Evolutionary conservation across 2,888 invertebrate genomes (phyloP), one percentile per base, ranked within the genome.

Genomic region (Ophion costatus): DNA sequence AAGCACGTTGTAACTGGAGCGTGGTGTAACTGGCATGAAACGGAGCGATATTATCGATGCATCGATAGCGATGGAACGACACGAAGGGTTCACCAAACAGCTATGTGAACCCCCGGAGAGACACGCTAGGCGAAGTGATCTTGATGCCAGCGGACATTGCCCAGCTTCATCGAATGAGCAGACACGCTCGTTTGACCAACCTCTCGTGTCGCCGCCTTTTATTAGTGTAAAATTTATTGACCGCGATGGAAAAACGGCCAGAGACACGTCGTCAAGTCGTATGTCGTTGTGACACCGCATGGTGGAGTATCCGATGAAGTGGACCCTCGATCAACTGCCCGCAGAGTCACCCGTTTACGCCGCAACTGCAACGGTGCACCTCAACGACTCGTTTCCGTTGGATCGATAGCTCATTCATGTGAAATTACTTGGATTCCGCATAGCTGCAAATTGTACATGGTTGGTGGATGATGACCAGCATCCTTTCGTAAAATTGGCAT

Each of bases 151-250:
- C 24, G 7, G 59, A 22, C 63, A 66, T 77, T 20, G 45, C 57
- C 57, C 71, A 57, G 56, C 38, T 38, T 38, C 38, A 38, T 38
- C 9, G 38, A 78, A 24, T 33, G 45, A 45, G 51, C 51, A 20
- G 70, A 63, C 33, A 82, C 73, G 73, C 67, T 74, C 63, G 59
- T 67, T 73, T 82, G 82, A 73, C 61, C 71, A 73, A 51, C 61
- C 51, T 78, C n/a, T 73, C 67, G 76, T 82, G 66, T 56, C 70
- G 3, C 75, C 45, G 67, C 63, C 45, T 29, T 42, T 42, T 64
- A 20, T 38, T 14, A 59, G 57, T 45, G 59, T 77, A 51, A 82
- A 61, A 71, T n/a, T n/a, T 71, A 61, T 24, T n/a, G 20, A 20
- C n/a, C 10, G 22, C 22, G 57, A 61, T 14, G 57, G 71, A 64